These are phyloP conservation scores for Leuciscus idus DNA, from an alignment of 2,113 vertebrate genomes.

Conservation along the genomic window DNA sequence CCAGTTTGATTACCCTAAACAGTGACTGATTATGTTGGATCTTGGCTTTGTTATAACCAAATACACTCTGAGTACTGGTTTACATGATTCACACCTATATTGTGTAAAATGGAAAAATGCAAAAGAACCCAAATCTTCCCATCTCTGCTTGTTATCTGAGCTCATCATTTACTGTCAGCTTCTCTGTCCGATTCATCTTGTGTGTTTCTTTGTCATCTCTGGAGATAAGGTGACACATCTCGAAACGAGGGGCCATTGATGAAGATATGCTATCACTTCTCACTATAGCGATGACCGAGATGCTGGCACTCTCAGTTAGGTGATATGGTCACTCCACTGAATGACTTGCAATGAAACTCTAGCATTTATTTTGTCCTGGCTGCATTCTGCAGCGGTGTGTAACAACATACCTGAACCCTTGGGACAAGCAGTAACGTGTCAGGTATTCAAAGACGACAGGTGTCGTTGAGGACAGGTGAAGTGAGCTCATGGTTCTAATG, in stretches of 20 bases:
- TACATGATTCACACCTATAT: neutral
- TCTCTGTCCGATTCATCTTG: constrained; percentile 60
- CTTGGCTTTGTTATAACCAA: neutral
- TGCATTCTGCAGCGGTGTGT: constrained; percentile 19
- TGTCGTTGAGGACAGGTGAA: constrained; percentile 20
- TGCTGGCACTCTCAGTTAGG: constrained; percentile 44
- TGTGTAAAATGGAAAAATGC: constrained; percentile 15
- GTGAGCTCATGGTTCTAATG: neutral
- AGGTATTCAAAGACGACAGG: constrained; percentile 20
- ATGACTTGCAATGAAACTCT: constrained; percentile 35
- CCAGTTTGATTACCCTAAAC: neutral
- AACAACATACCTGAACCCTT: constrained; percentile 1
- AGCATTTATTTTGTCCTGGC: constrained; percentile 16
- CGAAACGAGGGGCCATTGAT: constrained; percentile 57
- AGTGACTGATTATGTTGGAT: neutral
- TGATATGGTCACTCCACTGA: constrained; percentile 46
- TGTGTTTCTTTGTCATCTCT: constrained; percentile 63
- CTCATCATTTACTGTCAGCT: constrained; percentile 63
- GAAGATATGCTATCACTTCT: constrained; percentile 40
- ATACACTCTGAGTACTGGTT: neutral
- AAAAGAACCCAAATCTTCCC: constrained; percentile 54
- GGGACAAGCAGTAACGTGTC: constrained; percentile 23
- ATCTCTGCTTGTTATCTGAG: constrained; percentile 63
- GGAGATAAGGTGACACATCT: constrained; percentile 64
- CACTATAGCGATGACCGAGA: constrained; percentile 37